Evolutionary conservation across 2,797 vertebrate genomes (phyloP).

Genomic region (Stomatorhinus walkeri): DNA sequence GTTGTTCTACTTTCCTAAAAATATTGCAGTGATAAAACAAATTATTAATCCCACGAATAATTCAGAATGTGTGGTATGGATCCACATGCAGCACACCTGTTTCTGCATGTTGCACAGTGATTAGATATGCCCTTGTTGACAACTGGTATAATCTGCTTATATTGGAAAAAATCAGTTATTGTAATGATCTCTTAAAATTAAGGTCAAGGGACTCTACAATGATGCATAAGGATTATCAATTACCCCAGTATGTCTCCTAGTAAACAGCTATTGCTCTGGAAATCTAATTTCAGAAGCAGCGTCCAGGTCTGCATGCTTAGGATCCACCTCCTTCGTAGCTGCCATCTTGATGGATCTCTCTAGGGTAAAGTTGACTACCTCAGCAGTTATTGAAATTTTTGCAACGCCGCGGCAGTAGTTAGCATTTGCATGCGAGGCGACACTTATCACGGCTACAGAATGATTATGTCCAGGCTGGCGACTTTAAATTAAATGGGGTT

Average conservation of each 20-base stretch:
- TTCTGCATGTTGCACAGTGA: background rate
- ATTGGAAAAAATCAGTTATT: background rate
- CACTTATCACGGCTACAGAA: slow-evolving; percentile 13
- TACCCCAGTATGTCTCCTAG: slow-evolving; percentile 1
- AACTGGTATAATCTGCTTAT: background rate
- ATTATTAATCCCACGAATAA: background rate
- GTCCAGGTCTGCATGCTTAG: background rate
- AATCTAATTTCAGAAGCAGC: slow-evolving; percentile 11
- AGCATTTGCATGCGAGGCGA: slow-evolving; percentile 19
- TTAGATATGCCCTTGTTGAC: background rate
- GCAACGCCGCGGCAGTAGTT: slow-evolving; percentile 16
- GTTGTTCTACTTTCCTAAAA: background rate
- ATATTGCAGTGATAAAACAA: background rate
- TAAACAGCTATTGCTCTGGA: slow-evolving; percentile 9
- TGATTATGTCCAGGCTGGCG: slow-evolving; percentile 18
- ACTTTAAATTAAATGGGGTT: slow-evolving; percentile 29
- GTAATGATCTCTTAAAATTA: background rate
- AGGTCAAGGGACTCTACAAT: background rate
- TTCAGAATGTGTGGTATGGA: background rate
- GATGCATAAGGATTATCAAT: background rate
- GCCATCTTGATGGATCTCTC: slow-evolving; percentile 21
- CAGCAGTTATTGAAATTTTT: slow-evolving; percentile 16
- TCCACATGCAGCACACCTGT: background rate
- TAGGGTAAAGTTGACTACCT: slow-evolving; percentile 19
- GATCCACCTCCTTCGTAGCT: background rate